These are phyloP conservation scores for Gastrophysa polygoni DNA, from an alignment of 2,888 invertebrate species.

Conservation along the genomic window DNA sequence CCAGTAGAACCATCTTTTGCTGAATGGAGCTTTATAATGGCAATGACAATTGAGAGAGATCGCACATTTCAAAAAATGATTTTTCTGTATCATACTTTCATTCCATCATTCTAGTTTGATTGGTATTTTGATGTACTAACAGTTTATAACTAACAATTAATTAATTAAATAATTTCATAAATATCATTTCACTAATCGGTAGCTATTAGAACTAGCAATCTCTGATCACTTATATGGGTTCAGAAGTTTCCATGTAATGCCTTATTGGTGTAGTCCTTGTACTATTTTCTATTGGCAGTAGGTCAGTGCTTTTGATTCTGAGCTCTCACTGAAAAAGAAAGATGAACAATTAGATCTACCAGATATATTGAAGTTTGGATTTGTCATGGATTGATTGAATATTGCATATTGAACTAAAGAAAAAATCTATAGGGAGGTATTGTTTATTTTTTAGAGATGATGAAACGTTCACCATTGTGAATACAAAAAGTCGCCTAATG, in stretches of 20 bases:
- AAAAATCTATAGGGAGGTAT: no score
- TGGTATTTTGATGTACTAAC: conserved; percentile 25
- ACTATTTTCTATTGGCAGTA: conserved; percentile 26
- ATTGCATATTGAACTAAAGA: no score
- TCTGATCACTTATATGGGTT: neutral
- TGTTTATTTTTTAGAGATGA: no score
- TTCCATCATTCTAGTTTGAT: conserved; percentile 39
- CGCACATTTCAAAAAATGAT: no score
- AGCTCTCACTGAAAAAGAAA: conserved; percentile 53
- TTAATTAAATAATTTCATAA: conserved; percentile 30
- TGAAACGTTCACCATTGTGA: no score
- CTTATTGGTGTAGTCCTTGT: conserved; percentile 30
- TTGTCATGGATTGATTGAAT: no score
- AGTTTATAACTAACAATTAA: conserved; percentile 13
- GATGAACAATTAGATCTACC: conserved; percentile 2
- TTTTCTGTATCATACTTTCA: conserved; percentile 31
- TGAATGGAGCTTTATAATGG: neutral
- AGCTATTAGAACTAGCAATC: neutral
- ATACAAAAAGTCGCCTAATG: no score
- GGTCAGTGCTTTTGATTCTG: conserved; percentile 50
- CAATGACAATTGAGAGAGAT: neutral
- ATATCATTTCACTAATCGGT: conserved; percentile 29
- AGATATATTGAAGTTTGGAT: no score
- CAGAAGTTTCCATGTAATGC: conserved; percentile 28
- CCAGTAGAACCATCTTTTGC: no score